phyloP scores from a whole-genome alignment of 2,888 invertebrate species.

The Heteromurus nitidus region DNA sequence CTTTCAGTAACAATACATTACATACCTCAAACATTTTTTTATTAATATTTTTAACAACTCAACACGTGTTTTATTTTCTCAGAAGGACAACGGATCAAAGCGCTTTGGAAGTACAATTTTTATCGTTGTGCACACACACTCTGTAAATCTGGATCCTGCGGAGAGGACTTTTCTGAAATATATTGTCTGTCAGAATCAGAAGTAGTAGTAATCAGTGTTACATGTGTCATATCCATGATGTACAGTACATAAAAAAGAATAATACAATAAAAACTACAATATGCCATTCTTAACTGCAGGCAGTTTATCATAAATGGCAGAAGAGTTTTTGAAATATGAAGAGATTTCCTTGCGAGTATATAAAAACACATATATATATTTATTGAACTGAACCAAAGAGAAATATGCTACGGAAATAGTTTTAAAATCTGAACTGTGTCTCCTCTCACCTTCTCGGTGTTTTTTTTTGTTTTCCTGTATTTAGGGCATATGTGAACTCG shows the following conservation, averaged over 20 bases:
- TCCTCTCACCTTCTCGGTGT: too few relatives aligned
- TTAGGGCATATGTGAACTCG: too few relatives aligned
- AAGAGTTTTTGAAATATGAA: not conserved
- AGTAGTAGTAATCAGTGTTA: not conserved
- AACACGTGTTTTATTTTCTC: not conserved
- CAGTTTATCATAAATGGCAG: not conserved
- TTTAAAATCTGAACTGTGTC: too few relatives aligned
- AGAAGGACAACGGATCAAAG: not conserved
- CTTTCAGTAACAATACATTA: too few relatives aligned
- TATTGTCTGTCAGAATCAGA: too few relatives aligned
- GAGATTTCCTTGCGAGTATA: too few relatives aligned
- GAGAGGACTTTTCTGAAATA: not conserved
- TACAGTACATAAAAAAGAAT: too few relatives aligned
- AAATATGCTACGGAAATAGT: too few relatives aligned
- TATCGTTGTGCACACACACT: not conserved
- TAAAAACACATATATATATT: not conserved
- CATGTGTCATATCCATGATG: not conserved
- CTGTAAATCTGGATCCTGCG: not conserved
- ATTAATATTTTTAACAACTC: too few relatives aligned
- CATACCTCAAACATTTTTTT: too few relatives aligned
- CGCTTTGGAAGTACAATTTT: slow-evolving; percentile 21
- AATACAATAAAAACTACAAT: too few relatives aligned
- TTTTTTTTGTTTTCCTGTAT: too few relatives aligned
- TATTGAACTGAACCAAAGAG: slow-evolving; percentile 1
- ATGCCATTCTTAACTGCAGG: not conserved